These are phyloP conservation scores for Embidobia sp. DNA, from an alignment of 2,888 invertebrate genomes.

Conservation along the genomic window DNA sequence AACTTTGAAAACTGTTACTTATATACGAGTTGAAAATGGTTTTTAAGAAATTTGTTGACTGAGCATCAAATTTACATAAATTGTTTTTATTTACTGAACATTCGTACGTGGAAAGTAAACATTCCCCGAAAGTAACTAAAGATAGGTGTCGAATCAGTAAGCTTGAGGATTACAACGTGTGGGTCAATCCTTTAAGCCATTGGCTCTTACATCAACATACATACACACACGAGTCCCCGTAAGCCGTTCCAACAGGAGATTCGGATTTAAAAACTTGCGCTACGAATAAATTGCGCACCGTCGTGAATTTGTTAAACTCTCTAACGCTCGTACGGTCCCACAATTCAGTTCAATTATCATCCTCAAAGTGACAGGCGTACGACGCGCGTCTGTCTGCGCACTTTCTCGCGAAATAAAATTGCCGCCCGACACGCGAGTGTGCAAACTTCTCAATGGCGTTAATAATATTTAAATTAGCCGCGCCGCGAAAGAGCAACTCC, in stretches of 20 bases:
- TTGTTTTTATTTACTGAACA: slow-evolving; percentile 11
- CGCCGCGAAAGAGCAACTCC: no score
- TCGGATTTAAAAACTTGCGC: slow-evolving; percentile 27
- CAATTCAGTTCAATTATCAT: no score
- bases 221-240: slow-evolving; percentile 21
- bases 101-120: slow-evolving; percentile 3
- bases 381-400: no score
- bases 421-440: no score
- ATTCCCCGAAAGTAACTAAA: slow-evolving; percentile 17
- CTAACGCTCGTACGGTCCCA: no score
- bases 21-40: no score
- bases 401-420: no score
- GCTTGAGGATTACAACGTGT: slow-evolving; percentile 46
- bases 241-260: slow-evolving; percentile 21
- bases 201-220: slow-evolving; percentile 45
- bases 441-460: no score
- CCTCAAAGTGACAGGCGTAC: no score
- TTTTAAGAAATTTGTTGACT: no score
- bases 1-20: no score
- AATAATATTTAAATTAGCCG: slow-evolving; percentile 50
- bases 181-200: slow-evolving; percentile 50
- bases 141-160: slow-evolving; percentile 40
- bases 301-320: background rate
- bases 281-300: slow-evolving; percentile 12
- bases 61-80: background rate